Conservation (phyloP, 2,888 invertebrate species). For the Habrosyne pyritoides region DNA sequence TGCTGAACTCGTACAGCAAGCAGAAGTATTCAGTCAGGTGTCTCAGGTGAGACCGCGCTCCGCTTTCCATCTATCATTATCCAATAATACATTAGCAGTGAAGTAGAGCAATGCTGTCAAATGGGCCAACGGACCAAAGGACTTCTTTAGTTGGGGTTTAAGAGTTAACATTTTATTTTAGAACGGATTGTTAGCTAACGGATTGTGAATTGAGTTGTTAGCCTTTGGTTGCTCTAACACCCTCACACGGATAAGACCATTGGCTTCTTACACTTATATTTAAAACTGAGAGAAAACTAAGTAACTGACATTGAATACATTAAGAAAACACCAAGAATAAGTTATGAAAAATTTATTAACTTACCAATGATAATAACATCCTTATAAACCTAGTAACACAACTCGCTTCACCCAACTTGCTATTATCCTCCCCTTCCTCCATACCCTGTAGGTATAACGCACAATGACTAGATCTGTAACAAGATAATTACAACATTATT, state of each 20-base stretch:
- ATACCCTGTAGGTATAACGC: conserved; percentile 85
- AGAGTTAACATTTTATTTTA: too few relatives aligned
- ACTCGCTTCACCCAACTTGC: conserved; percentile 89
- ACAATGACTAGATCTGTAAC: conserved; percentile 85
- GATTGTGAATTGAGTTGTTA: too few relatives aligned
- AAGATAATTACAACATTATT: conserved; percentile 29
- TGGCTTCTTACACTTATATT: too few relatives aligned
- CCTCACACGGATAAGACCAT: too few relatives aligned
- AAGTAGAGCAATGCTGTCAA: not conserved
- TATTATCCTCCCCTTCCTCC: conserved; percentile 80
- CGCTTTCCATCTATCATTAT: conserved; percentile 88
- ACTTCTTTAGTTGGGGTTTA: too few relatives aligned
- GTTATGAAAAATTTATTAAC: conserved; percentile 35
- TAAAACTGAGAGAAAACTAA: too few relatives aligned
- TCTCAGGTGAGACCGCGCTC: conserved; percentile 92
- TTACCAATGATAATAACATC: conserved; percentile 92
- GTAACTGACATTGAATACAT: too few relatives aligned
- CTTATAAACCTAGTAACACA: conserved; percentile 97
- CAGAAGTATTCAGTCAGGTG: conserved; percentile 97
- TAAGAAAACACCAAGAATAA: not conserved
- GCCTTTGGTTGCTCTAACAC: too few relatives aligned
- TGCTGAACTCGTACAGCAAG: conserved; percentile 95
- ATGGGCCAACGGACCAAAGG: too few relatives aligned
- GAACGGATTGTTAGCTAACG: too few relatives aligned
- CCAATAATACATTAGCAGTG: conserved; percentile 1